These are phyloP conservation scores for Mola mola DNA, from an alignment of 2,113 vertebrate genomes.

Conservation along the genomic window DNA sequence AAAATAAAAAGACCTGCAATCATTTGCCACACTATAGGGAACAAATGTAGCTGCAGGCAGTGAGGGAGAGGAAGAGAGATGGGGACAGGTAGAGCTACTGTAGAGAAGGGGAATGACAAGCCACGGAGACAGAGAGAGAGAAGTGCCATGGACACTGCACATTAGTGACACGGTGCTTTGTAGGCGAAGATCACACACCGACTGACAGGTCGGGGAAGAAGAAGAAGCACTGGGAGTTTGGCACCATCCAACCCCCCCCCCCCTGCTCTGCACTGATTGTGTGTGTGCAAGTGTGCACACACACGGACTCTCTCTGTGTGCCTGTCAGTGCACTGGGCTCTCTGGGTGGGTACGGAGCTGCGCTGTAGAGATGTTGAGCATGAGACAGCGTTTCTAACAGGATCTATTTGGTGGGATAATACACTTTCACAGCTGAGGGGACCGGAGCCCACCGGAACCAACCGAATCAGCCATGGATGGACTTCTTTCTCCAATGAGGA, in stretches of 20 bases:
- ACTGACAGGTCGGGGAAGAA: conserved; percentile 62
- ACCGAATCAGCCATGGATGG: conserved; percentile 79
- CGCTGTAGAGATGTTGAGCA: conserved; percentile 73
- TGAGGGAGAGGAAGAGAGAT: conserved; percentile 41
- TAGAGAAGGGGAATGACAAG: conserved; percentile 17
- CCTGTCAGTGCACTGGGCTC: conserved; percentile 51
- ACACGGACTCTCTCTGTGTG: conserved; percentile 1
- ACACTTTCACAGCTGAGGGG: conserved; percentile 55
- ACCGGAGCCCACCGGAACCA: conserved; percentile 65
- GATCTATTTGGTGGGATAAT: conserved; percentile 76
- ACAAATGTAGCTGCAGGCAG: conserved; percentile 77
- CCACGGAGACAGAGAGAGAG: conserved; percentile 32
- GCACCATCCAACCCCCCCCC: conserved; percentile 56
- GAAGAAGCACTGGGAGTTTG: conserved; percentile 57
- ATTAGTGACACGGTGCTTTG: conserved; percentile 40
- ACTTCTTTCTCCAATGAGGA: conserved; percentile 83
- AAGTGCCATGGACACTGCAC: conserved; percentile 52
- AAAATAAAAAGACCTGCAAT: conserved; percentile 62
- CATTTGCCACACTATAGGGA: conserved; percentile 74
- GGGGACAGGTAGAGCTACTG: conserved; percentile 13
- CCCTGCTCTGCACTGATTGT: conserved; percentile 40
- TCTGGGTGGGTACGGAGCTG: conserved; percentile 71
- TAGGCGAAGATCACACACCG: conserved; percentile 42
- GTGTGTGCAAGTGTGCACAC: neutral
- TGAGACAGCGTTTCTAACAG: conserved; percentile 81